Evolutionary conservation across 2,113 vertebrate genomes (phyloP), one percentile per base, ranked within the genome.

Genomic region (Bubalus kerabau): DNA sequence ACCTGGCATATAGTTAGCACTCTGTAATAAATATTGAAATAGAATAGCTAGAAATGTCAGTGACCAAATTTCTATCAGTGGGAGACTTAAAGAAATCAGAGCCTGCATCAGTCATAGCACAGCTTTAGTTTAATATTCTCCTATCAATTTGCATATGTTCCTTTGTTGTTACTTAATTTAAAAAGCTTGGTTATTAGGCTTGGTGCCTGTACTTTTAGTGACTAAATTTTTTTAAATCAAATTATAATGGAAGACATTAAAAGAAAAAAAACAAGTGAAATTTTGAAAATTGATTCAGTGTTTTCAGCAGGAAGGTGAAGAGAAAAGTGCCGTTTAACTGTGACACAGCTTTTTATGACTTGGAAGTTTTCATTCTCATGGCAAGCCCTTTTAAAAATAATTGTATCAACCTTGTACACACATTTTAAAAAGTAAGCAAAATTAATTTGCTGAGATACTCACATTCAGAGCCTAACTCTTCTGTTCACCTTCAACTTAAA

Each of bases 211-310:
- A 74, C 64, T 94, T 93, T 95, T 93, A 78, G 36, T 96, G 14
- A 95, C 46, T 96, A 36, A 80, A 32, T 91, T 94, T 85, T 92
- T 60, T 85, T 81, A 81, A 90, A n/a, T 71, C 6, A 92, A 54
- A 57, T 50, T 92, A 62, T 91, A 88, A 57, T 91, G 50, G 40
- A 57, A 95, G 30, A 46, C 13, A 78, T 90, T 95, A 48, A 87
- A 90, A 91, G 28, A 59, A 78, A 59, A 12, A 81, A 87, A 71
- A 67, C 30, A 54, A 88, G 48, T 92, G 15, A 84, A 30, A 16
- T 84, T 91, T 74, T 92, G 30, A 93, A 91, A 95, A 52, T 28
- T 19, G 24, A 71, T 50, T 94, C 52, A 91, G 0, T 67, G 3
- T 86, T 82, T 93, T 93, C 15, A 60, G 24, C 24, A 86, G 26